Evolutionary conservation across 2,113 vertebrate species (phyloP), one percentile per base, ranked within the genome.

Genomic region (Crotophaga sulcirostris): DNA sequence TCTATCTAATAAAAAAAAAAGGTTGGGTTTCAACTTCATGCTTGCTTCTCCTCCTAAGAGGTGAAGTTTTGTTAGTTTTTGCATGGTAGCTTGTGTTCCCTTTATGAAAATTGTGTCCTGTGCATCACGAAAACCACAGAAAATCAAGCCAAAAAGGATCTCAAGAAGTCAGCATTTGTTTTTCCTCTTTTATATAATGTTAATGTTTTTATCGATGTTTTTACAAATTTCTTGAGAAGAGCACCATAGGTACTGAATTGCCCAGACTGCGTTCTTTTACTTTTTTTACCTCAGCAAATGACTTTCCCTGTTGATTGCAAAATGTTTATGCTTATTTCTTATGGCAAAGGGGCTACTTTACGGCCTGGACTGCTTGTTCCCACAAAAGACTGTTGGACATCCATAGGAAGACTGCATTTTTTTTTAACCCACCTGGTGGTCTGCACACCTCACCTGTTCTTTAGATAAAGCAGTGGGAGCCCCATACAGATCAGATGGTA

Each of bases 1-100:
- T 7, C 17, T n/a, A 38, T 51, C 0, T 0, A 36, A 33, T 49
- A 0, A 28, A 60, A 82, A 59, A 44, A 56, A 62, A 33, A 19
- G 15, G 4, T 7, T 10, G 3, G 67, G 62, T 87, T 91, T 82
- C 74, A 81, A 49, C 62, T 16, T 45, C 16, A 4, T 2, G 3
- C 85, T 91, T 85, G 16, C 26, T 78, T 94, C 75, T 42, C 23
- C 88, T 84, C 19, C 47, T 34, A 45, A 86, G 40, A 62, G 29
- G 21, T 45, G 34, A 58, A 62, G 25, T 17, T 92, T 76, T 79
- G 40, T 83, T 82, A 68, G 44, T n/a, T 44, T 88, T 93, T 36
- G 31, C 72, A 77, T 90, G 9, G 59, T 40, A 86, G 9, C 34
- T 67, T 70, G 84, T 76, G 74, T 80, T 88, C n/a, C n/a, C 29